Evolutionary conservation across 1,140 invertebrate species (phyloP).

Genomic region (Sycophila sp.): DNA sequence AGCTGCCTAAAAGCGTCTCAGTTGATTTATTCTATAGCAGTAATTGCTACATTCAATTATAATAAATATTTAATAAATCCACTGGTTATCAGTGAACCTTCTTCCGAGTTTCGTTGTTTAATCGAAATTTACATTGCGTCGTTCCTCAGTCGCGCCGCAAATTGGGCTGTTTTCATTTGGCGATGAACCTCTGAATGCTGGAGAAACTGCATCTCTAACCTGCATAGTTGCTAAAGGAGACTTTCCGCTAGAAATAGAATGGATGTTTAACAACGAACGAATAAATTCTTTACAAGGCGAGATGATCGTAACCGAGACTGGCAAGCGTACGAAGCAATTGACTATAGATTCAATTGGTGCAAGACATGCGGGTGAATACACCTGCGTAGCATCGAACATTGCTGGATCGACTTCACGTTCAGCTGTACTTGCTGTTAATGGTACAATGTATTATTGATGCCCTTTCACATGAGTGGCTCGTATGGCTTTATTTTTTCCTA

Average conservation of each 20-base stretch:
- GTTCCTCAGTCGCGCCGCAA: constrained; percentile 73
- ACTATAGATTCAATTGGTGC: constrained; percentile 77
- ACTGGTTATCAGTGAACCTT: too few species aligned
- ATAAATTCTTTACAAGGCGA: constrained; percentile 47
- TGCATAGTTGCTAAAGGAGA: constrained; percentile 83
- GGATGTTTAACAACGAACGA: constrained; percentile 72
- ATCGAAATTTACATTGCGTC: not conserved
- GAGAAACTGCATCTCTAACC: constrained; percentile 75
- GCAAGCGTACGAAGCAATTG: constrained; percentile 76
- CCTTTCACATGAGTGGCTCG: not conserved
- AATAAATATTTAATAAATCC: too few species aligned
- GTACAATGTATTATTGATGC: constrained; percentile 62
- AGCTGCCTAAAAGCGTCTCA: too few species aligned
- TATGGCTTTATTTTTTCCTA: not conserved
- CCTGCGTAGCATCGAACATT: constrained; percentile 80
- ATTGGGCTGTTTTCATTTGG: constrained; percentile 74
- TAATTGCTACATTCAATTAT: too few species aligned
- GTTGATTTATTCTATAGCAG: too few species aligned
- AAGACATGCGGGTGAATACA: constrained; percentile 81
- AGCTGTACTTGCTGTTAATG: constrained; percentile 75
- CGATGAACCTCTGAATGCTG: constrained; percentile 75
- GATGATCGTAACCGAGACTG: constrained; percentile 69
- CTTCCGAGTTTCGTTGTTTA: too few species aligned
- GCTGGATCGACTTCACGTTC: constrained; percentile 74
- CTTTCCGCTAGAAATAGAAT: constrained; percentile 76